Evolutionary conservation across 2,888 invertebrate genomes (phyloP), one percentile per base, ranked within the genome.

Genomic region (Brenthis hecate): DNA sequence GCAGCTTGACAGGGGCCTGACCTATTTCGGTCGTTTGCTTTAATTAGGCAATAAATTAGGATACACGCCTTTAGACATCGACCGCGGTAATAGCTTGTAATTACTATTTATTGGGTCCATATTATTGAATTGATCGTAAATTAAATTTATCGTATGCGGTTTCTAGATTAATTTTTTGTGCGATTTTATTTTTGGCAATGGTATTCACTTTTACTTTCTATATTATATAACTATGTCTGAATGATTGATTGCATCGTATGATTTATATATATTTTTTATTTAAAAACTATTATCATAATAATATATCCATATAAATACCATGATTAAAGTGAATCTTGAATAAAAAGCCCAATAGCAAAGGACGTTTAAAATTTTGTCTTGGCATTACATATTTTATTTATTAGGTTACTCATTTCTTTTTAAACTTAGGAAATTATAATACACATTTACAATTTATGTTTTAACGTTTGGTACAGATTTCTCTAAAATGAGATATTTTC

Each of bases 1-100:
- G 23, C 50, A 61, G 36, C 56, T 48, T 56, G 61, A 66, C 62
- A 51, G 36, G 43, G 50, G 50, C 19, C n/a, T 66, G 68, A 71
- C 65, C 64, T 53, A 66, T 74, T 72, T 69, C 54, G 55, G 47
- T 48, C 50, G 63, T 68, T 68, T 57, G 69, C 62, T 68, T 71
- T 78, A 70, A 84, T 84, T 82, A 84, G 78, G 77, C 74, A 75
- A 81, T 83, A 83, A 82, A 81, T 80, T 71, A 71, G 74, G 56
- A 43, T 65, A 77, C 72, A 75, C 77, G 77, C 79, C 76, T 73
- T 75, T 76, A 76, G 79, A 79, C 82, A 75, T 77, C 79, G 78
- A 55, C 75, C 72, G 70, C 73, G 71, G 78, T 81, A 82, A 82
- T 84, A 80, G 79, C 75, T 71, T 58, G 78, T 81, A 83, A 85